Conservation (phyloP, 2,888 invertebrate species). For the Limenitis camilla region DNA sequence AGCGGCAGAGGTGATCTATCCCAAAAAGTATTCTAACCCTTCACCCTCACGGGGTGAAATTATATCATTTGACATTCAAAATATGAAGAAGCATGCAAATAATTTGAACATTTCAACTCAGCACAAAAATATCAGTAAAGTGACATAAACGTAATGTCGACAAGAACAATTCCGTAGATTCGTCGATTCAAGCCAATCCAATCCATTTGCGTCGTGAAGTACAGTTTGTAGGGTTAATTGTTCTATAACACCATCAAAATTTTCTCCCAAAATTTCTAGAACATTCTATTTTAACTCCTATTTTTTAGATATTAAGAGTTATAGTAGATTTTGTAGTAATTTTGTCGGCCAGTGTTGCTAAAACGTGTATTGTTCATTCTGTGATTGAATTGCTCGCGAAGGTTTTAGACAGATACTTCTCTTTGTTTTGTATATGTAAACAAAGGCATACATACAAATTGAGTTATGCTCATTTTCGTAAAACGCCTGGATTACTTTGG, state of each 20-base stretch:
- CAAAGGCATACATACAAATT: constrained; percentile 14
- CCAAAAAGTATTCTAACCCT: too few relatives aligned
- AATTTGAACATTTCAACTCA: not conserved
- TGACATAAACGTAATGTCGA: constrained; percentile 19
- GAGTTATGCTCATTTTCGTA: constrained; percentile 5
- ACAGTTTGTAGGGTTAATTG: constrained; percentile 62
- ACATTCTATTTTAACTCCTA: constrained; percentile 27
- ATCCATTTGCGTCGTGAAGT: constrained; percentile 66
- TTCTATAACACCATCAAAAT: constrained; percentile 35
- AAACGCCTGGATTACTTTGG: constrained; percentile 15
- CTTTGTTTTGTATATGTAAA: constrained; percentile 33
- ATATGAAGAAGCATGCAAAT: not conserved
- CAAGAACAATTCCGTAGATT: constrained; percentile 44
- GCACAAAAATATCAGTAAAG: not conserved
- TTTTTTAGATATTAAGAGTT: not conserved
- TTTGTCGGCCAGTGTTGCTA: constrained; percentile 39
- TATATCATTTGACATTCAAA: not conserved
- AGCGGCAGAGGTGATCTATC: too few relatives aligned
- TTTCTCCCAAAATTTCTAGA: not conserved
- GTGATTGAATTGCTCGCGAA: constrained; percentile 60
- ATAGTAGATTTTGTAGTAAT: constrained; percentile 13
- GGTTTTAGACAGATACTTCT: constrained; percentile 37
- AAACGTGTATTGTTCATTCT: constrained; percentile 61
- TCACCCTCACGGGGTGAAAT: not conserved
- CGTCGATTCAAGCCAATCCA: constrained; percentile 58